A percentile compares a stretch with the other conserved stretches of the same genome.
phyloP scores from a whole-genome alignment of 2,888 invertebrate species.

The Carterocephalus palaemon region DNA sequence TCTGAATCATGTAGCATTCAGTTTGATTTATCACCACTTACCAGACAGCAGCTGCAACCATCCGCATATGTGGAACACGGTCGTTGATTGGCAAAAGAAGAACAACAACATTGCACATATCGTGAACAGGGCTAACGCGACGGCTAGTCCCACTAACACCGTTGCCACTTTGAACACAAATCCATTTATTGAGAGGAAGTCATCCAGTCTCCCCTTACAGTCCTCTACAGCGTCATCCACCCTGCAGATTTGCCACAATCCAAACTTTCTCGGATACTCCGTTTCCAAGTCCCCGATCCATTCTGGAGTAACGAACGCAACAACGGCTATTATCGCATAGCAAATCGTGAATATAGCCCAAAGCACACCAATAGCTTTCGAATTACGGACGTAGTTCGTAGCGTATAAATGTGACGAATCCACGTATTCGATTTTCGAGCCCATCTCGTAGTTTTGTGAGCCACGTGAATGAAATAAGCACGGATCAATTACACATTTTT shows the following conservation, averaged over 20 bases:
- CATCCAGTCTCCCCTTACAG: slow-evolving; percentile 91
- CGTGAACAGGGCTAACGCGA: slow-evolving; percentile 89
- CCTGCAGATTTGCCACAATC: slow-evolving; percentile 93
- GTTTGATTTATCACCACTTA: slow-evolving; percentile 66
- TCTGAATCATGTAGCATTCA: background rate
- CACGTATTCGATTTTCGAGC: slow-evolving; percentile 95
- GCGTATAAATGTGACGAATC: slow-evolving; percentile 94
- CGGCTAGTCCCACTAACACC: slow-evolving; percentile 91
- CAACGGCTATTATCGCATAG: slow-evolving; percentile 96
- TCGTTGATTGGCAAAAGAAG: slow-evolving; percentile 94
- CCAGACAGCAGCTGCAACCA: slow-evolving; percentile 98
- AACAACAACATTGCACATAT: slow-evolving; percentile 94
- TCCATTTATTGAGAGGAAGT: slow-evolving; percentile 89
- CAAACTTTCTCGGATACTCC: slow-evolving; percentile 93
- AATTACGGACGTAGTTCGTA: slow-evolving; percentile 93
- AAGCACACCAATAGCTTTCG: slow-evolving; percentile 96
- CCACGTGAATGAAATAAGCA: slow-evolving; percentile 23
- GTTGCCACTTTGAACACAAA: slow-evolving; percentile 92
- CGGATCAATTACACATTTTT: slow-evolving; percentile 44
- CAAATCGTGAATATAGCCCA: slow-evolving; percentile 99
- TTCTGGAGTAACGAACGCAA: slow-evolving; percentile 96
- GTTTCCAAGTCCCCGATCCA: slow-evolving; percentile 92
- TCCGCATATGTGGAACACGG: slow-evolving; percentile 95
- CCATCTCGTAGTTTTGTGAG: slow-evolving; percentile 77
- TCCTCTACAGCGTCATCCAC: slow-evolving; percentile 87